Base-by-base conservation (phyloP, 2,888 invertebrate species). In the Xestoiulus laeticollis region DNA sequence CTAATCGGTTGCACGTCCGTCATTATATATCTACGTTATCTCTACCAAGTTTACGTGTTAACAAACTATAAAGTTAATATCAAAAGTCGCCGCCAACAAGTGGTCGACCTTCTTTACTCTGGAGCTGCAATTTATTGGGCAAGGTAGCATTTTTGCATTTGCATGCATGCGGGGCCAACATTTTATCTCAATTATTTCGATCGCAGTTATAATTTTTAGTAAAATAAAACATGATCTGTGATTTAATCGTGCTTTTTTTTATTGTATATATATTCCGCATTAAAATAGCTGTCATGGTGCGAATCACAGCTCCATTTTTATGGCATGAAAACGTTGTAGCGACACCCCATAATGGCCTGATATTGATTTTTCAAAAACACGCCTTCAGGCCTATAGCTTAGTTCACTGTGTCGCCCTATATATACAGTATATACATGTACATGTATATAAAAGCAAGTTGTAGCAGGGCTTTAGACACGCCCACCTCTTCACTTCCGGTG, bases 51-150 rank as follows among this genome's bases (percentile, higher is more conserved):
- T 78, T 30, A 78, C 78, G 78, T 78, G 78, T 30, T 78, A 78
- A 78, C 78, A 78, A 78, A 78, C 30, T 78, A 78, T 78, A 78
- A 78, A 78, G 78, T 78, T 78, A 78, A 78, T 78, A 78, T 78
- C 78, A 78, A 78, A 78, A 78, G 78, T 78, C 78, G 78, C 78
- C 78, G 78, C 78, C 78, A 78, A 78, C 78, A 78, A 78, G 78
- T 78, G 78, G 78, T 78, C 78, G 78, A 30, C 78, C 78, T 78
- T 78, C 78, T 30, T 78, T 78, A 78, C 16, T 78, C 68, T 14
- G 30, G 78, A 30, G 78, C 78, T 16, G 78, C 78, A 78, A 78
- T 78, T 78, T 78, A 78, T 78, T 78, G 78, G 78, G 78, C 78
- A 78, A n/a, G 78, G 78, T 30, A 78, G 30, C 78, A 78, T 12